Base-by-base conservation (phyloP, 2,797 vertebrate species). In the Clarias fuscus region DNA sequence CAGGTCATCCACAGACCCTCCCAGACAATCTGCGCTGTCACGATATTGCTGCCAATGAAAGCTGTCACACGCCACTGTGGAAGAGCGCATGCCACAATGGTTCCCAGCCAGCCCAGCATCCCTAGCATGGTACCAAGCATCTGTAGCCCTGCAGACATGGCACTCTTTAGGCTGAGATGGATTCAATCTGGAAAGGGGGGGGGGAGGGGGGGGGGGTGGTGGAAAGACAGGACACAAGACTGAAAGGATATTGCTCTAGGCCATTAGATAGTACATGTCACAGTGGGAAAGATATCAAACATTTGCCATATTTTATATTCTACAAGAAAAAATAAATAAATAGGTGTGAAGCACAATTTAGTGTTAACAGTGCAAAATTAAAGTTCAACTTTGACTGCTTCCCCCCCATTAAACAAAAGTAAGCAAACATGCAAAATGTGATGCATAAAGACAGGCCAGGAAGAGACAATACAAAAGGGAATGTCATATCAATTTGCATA, bases 1-100 rank as follows among this genome's bases (percentile, higher is more conserved):
- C 96, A 97, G 92, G 78, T 93, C 96, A 97, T 97, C 96, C 96
- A 97, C 88, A 97, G 93, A 65, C 96, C 96, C 86, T 97, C 95
- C 96, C 96, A 97, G 88, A 94, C 90, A 67, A 92, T 93, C 93
- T 97, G 96, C 0, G 96, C 94, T 0, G 93, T 94, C 90, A 97
- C 94, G 4, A 97, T 97, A 93, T 95, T 96, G 93, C 92, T 95
- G 33, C 96, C 95, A 0, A 97, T 83, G 76, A 96, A 97, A 67
- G 96, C 95, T 0, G 96, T 95, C 87, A 95, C 95, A 0, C 94
- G 87, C 96, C 96, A 97, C 94, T 96, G 95, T 65, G 96, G 96
- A 83, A 97, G 86, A 0, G 91, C 93, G 0, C 96, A 97, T 88
- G 94, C 93, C 43, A 97, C 90, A 5, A 97, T 91, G 81, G 90